A percentile compares a stretch with the other conserved stretches of the same genome.
Conservation (phyloP, 2,113 vertebrate genomes). For the Alectura lathami region DNA sequence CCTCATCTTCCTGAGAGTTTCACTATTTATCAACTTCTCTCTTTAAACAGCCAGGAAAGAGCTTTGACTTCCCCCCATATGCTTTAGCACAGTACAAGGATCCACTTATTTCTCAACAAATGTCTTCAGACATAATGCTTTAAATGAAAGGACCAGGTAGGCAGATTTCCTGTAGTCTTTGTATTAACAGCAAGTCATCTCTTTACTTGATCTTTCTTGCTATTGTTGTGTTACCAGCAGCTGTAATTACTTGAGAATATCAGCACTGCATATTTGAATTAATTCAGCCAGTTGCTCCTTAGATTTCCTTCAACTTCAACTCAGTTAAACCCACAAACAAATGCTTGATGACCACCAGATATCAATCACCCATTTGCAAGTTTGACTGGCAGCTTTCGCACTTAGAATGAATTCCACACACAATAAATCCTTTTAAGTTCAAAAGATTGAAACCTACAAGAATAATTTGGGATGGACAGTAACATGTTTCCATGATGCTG, state of each 20-base stretch:
- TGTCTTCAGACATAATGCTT: not conserved
- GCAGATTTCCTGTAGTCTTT: not conserved
- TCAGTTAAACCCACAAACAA: not conserved
- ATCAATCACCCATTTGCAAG: not conserved
- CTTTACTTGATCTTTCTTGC: not conserved
- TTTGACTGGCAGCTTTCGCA: not conserved
- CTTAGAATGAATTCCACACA: not conserved
- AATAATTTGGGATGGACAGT: not conserved
- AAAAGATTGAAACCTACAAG: not conserved
- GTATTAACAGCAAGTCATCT: not conserved
- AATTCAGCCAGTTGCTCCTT: not conserved
- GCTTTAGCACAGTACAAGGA: not conserved
- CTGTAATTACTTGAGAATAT: not conserved
- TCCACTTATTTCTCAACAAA: not conserved
- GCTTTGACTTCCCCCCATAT: not conserved
- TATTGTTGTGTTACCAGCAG: not conserved
- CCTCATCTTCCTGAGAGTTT: not conserved
- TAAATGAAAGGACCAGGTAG: not conserved
- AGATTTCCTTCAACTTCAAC: not conserved
- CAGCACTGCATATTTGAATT: not conserved
- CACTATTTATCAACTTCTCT: not conserved
- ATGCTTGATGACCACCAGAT: not conserved
- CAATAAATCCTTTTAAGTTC: not conserved
- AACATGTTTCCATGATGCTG: not conserved
- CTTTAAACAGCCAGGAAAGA: not conserved